Evolutionary conservation across 2,888 invertebrate genomes (phyloP).

Genomic region (Acanthosepion pharaonis): DNA sequence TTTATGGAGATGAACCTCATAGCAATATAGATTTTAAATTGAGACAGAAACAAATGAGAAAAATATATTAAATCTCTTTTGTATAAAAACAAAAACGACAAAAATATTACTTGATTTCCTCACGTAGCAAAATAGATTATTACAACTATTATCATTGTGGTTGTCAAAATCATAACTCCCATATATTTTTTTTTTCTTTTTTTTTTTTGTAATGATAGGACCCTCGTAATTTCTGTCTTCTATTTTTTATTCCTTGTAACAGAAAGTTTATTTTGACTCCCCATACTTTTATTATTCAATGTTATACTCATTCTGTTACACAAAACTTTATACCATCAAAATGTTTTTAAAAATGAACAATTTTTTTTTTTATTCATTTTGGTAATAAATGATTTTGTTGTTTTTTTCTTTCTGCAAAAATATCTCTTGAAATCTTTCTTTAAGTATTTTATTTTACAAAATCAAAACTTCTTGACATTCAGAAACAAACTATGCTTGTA

Average conservation of each 20-base stretch:
- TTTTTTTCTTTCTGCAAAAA: neutral
- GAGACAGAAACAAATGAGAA: neutral
- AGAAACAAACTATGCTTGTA: neutral
- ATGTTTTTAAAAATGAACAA: too few relatives aligned
- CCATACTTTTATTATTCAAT: neutral
- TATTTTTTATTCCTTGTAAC: too few relatives aligned
- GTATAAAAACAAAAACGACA: neutral
- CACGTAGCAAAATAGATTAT: too few relatives aligned
- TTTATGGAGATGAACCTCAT: neutral
- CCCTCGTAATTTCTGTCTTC: neutral
- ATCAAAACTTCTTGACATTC: neutral
- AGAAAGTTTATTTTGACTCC: neutral
- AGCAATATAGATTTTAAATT: conserved; percentile 1
- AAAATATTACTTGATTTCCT: neutral
- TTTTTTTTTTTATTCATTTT: too few relatives aligned
- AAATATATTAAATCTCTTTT: conserved; percentile 24
- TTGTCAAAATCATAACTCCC: neutral
- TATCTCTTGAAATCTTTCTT: neutral
- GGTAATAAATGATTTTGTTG: neutral
- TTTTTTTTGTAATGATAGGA: neutral
- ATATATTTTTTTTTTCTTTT: neutral
- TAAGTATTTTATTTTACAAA: neutral
- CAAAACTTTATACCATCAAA: neutral
- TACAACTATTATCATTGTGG: neutral
- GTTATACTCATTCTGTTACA: neutral